Evolutionary conservation across 2,888 invertebrate species (phyloP).

Genomic region (Pyrochroa serraticornis): DNA sequence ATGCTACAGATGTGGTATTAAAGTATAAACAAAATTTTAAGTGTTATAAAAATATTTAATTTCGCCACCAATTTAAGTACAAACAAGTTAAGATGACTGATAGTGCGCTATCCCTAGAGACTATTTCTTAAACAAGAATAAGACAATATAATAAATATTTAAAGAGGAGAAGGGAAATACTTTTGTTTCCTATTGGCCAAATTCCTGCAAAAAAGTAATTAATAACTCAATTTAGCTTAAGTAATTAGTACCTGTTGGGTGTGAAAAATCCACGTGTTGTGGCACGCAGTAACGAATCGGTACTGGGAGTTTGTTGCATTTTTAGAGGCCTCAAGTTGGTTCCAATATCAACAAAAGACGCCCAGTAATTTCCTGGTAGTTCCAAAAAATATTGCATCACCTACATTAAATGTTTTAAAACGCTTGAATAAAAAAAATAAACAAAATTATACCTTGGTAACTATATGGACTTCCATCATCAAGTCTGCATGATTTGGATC

Average conservation of each 20-base stretch:
- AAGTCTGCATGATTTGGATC: conserved; percentile 76
- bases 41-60: no score
- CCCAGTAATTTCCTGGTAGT: conserved; percentile 79
- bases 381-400: conserved; percentile 69
- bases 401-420: conserved; percentile 28
- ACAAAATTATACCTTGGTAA: conserved; percentile 60
- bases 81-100: no score
- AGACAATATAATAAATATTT: no score
- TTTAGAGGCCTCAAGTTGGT: conserved; percentile 36
- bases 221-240: not conserved
- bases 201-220: conserved; percentile 7
- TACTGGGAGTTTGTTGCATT: conserved; percentile 56
- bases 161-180: conserved; percentile 20
- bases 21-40: no score
- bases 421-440: conserved; percentile 4
- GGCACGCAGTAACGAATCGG: conserved; percentile 50
- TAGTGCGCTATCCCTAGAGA: no score
- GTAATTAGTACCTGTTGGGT: conserved; percentile 25
- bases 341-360: conserved; percentile 67
- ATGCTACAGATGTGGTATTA: no score
- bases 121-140: no score
- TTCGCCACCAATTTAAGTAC: no score
- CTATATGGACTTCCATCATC: conserved; percentile 76
- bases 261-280: conserved; percentile 35
- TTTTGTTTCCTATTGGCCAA: conserved; percentile 12